Evolutionary conservation across 2,888 invertebrate genomes (phyloP), one percentile per base, ranked within the genome.

Genomic region (Trachelus troglodyta): DNA sequence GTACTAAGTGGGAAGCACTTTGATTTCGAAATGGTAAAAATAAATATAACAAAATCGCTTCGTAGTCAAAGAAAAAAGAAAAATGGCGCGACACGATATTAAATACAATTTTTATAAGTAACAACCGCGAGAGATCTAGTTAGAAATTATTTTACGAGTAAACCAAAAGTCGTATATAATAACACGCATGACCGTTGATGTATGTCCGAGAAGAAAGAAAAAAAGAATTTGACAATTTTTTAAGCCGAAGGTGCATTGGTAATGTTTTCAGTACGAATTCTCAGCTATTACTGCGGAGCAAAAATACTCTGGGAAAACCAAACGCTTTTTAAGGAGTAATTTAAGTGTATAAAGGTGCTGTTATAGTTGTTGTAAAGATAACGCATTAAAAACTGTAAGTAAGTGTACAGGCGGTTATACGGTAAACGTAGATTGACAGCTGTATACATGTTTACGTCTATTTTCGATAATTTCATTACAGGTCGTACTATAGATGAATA

Each of bases 271-370:
- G 82, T 81, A 83, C 78, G 73, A 78, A 82, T 82, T 80, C 81
- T 83, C 84, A 81, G 79, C 79, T 85, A 79, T 82, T 81, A 85
- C 80, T 81, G 79, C 79, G 81, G 82, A 84, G 81, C 81, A 82
- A 85, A 79, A 84, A 86, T 84, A 86, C 83, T 86, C 86, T 88
- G 89, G 89, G 89, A 87, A 89, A 87, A 89, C 83, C 83, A 88
- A 87, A 86, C 89, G 89, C 89, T 89, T 89, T 88, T 84, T 87
- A 87, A 87, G 35, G 77, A 82, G 81, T 79, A 77, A 79, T 77
- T 12, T 80, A 75, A 33, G 77, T 80, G 81, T 78, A 80, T 75
- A 77, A 79, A 78, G 73, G 71, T 76, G 76, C 74, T 81, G 75
- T 69, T 74, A 74, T 74, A 74, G 74, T 34, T 23, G 37, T 34